These are phyloP conservation scores for Perca schrenkii DNA, from an alignment of 2,113 vertebrate species.

Conservation along the genomic window DNA sequence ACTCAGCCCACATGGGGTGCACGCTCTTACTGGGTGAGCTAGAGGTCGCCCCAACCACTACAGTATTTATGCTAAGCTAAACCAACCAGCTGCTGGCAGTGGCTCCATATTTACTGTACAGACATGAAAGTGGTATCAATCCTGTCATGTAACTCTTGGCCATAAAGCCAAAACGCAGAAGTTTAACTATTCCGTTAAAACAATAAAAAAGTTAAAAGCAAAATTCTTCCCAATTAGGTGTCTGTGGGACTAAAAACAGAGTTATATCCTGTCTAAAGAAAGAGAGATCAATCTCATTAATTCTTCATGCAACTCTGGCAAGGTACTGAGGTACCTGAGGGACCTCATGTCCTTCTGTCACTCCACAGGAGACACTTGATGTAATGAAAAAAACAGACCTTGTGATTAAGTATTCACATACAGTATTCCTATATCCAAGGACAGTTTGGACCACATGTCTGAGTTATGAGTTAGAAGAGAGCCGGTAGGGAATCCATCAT, in stretches of 20 bases:
- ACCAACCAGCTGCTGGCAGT: neutral
- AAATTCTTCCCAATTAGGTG: neutral
- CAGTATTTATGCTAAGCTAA: neutral
- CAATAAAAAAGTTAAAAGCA: neutral
- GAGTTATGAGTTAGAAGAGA: slow-evolving; percentile 26
- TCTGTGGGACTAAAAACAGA: neutral
- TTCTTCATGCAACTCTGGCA: slow-evolving; percentile 2
- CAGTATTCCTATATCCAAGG: slow-evolving; percentile 38
- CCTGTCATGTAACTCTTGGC: neutral
- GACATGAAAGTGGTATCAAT: too few relatives aligned
- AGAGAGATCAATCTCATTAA: slow-evolving; percentile 45
- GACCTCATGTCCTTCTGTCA: slow-evolving; percentile 38
- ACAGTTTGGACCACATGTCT: slow-evolving; percentile 32
- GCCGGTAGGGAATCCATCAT: slow-evolving; percentile 19
- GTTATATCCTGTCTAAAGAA: neutral
- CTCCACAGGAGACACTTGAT: slow-evolving; percentile 38
- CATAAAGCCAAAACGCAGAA: neutral
- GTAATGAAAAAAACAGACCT: neutral
- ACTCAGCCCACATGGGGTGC: too few relatives aligned
- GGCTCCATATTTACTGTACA: neutral
- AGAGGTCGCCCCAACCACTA: too few relatives aligned
- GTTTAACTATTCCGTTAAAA: neutral
- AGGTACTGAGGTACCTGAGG: slow-evolving; percentile 8
- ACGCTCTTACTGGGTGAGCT: too few relatives aligned
- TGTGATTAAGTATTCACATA: slow-evolving; percentile 48